Percentiles rank a stretch among this genome's conserved stretches.
These are phyloP conservation scores for Steinernema feltiae DNA, from an alignment of 1,140 invertebrate genomes.

Conservation along the genomic window DNA sequence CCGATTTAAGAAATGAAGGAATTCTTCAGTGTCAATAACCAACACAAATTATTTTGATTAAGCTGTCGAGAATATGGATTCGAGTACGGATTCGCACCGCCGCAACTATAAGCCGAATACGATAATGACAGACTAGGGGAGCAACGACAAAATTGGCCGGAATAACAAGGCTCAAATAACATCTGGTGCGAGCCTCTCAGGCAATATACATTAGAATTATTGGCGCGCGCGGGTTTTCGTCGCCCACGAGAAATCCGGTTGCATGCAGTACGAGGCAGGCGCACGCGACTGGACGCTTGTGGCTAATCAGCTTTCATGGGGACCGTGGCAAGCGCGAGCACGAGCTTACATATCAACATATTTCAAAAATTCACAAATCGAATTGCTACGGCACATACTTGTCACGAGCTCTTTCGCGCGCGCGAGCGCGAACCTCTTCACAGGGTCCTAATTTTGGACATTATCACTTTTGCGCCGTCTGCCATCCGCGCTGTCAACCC, in stretches of 20 bases:
- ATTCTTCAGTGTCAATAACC: too few species aligned
- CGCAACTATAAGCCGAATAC: too few species aligned
- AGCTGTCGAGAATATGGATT: too few species aligned
- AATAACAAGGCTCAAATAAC: neutral
- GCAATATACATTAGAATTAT: neutral
- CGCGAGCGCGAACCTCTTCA: neutral
- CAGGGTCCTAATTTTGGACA: conserved; percentile 1
- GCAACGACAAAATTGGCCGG: neutral
- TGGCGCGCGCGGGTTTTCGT: neutral
- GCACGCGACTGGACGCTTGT: neutral
- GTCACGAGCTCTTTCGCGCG: neutral
- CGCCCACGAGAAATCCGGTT: neutral
- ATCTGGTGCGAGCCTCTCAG: neutral
- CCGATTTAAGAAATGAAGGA: too few species aligned
- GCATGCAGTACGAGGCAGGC: neutral
- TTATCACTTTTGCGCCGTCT: too few species aligned
- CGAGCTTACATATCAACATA: neutral
- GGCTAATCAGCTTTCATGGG: neutral
- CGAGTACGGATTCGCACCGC: too few species aligned
- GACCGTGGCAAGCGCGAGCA: neutral
- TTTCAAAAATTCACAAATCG: conserved; percentile 10
- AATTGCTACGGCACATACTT: neutral
- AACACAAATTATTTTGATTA: too few species aligned
- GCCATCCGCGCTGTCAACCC: neutral
- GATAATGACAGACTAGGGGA: neutral